phyloP scores from a whole-genome alignment of 1,140 invertebrate genomes.

The Tetragnatha versicolor region DNA sequence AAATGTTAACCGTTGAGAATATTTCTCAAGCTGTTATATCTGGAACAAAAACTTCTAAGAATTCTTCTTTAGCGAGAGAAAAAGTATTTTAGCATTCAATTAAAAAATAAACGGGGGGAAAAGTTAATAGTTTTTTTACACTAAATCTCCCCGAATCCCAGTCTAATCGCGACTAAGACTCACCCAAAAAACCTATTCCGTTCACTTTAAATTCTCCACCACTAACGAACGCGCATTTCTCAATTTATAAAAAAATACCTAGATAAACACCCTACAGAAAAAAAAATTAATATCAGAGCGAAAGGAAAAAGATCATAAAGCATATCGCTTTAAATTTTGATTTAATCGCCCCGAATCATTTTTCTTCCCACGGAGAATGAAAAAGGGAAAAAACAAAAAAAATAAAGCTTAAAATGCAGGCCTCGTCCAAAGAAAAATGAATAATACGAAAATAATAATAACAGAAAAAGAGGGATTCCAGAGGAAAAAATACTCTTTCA shows the following conservation, averaged over 20 bases:
- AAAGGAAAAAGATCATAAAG: background rate
- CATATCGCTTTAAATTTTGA: conserved; percentile 35
- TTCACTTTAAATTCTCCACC: too few relatives aligned
- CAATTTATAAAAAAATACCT: background rate
- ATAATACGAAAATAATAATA: conserved; percentile 47
- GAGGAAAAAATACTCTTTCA: conserved; percentile 17
- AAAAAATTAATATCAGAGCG: background rate
- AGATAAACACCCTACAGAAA: background rate
- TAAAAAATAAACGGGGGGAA: too few relatives aligned
- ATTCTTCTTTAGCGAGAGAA: too few relatives aligned
- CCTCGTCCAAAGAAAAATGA: conserved; percentile 31
- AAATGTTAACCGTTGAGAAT: too few relatives aligned
- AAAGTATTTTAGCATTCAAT: too few relatives aligned
- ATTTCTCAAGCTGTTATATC: too few relatives aligned
- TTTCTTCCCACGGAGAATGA: conserved; percentile 23
- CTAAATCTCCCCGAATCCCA: background rate
- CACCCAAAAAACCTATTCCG: background rate
- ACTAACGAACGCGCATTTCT: background rate
- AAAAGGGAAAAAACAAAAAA: background rate
- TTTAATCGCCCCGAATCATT: conserved; percentile 44
- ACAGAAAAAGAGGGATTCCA: background rate
- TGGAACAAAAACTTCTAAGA: too few relatives aligned
- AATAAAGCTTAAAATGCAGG: conserved; percentile 8
- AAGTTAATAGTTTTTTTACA: too few relatives aligned
- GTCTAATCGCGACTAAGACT: background rate